Conservation (phyloP, 2,888 invertebrate species). For the Brachyptera putata region DNA sequence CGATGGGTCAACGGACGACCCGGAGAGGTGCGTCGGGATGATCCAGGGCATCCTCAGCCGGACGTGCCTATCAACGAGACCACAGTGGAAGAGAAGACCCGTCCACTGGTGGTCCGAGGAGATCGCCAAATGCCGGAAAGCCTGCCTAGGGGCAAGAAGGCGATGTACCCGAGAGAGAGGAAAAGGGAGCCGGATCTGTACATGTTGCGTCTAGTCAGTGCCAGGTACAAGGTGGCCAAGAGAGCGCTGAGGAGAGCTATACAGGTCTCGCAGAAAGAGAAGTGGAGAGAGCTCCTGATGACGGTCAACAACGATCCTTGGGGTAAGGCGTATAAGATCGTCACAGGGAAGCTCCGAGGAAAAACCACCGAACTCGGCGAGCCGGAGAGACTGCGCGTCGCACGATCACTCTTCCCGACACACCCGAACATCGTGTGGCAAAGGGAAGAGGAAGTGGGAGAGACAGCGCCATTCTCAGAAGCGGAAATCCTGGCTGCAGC, state of each 20-base stretch:
- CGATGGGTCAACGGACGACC: background rate
- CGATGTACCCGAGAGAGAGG: background rate
- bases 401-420: background rate
- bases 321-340: background rate
- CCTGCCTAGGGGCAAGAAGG: background rate
- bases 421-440: background rate
- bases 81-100: background rate
- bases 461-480: background rate
- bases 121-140: background rate
- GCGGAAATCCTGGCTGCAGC: constrained; percentile 1
- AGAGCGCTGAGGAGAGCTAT: too few relatives aligned
- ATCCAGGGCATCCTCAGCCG: background rate
- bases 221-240: background rate
- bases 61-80: background rate
- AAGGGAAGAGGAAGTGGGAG: background rate
- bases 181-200: background rate
- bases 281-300: background rate
- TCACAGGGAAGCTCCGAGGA: background rate
- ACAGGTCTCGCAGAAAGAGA: background rate
- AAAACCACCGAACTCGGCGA: background rate
- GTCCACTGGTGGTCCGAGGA: background rate
- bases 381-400: background rate
- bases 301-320: background rate
- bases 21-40: background rate
- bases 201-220: background rate